Percentiles rank a stretch among this genome's conserved stretches.
These are phyloP conservation scores for Rotaria sp. DNA, from an alignment of 2,888 invertebrate species.

Conservation along the genomic window DNA sequence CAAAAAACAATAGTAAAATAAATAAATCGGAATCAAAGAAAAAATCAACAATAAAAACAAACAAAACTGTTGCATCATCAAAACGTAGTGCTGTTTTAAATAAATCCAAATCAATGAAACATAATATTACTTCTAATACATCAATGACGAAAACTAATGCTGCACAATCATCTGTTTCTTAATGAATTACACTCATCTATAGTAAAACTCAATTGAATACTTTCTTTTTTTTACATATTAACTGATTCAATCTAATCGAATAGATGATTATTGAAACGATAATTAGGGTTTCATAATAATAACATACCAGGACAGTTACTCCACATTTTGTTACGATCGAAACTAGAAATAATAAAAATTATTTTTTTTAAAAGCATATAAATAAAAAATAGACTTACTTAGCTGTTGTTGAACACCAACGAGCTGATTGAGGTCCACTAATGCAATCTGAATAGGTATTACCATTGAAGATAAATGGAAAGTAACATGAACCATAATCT, in stretches of 20 bases:
- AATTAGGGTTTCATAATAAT: not conserved
- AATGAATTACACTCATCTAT: too few relatives aligned
- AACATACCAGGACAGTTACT: constrained; percentile 9
- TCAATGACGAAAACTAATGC: not conserved
- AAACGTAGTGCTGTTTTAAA: not conserved
- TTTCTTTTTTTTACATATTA: too few relatives aligned
- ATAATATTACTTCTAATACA: not conserved
- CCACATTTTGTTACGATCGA: constrained; percentile 12
- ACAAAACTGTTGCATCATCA: not conserved
- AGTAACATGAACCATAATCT: constrained; percentile 20
- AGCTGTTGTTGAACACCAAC: constrained; percentile 1
- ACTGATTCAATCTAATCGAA: too few relatives aligned
- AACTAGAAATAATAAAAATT: not conserved
- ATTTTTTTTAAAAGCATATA: not conserved
- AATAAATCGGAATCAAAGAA: not conserved
- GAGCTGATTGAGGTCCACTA: not conserved
- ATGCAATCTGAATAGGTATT: not conserved
- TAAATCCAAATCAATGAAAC: not conserved
- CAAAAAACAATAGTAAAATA: not conserved
- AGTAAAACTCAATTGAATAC: too few relatives aligned
- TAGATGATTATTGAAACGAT: too few relatives aligned
- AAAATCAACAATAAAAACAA: not conserved
- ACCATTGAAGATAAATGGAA: constrained; percentile 7
- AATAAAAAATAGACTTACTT: not conserved
- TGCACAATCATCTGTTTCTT: too few relatives aligned